Conservation (phyloP, 1,140 invertebrate genomes). For the Drosophila melanica region DNA sequence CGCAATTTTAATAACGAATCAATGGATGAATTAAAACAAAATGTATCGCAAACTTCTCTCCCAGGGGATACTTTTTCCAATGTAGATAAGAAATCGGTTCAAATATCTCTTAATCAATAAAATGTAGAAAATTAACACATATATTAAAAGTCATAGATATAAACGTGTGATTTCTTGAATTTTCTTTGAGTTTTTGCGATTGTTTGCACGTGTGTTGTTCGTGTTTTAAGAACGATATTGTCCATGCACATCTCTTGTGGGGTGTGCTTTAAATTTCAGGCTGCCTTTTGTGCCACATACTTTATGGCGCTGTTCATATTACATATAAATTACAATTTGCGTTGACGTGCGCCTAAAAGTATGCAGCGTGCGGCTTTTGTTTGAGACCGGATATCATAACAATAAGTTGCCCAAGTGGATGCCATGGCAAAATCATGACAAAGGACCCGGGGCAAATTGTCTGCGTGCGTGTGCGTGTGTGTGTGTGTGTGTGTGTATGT, state of each 20-base stretch:
- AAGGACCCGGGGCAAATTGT: constrained; percentile 23
- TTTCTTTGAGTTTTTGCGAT: too few species aligned
- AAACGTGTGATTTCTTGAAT: neutral
- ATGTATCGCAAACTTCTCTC: too few species aligned
- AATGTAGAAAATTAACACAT: too few species aligned
- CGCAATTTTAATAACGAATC: too few species aligned
- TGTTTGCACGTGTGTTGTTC: neutral
- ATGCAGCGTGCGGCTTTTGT: constrained; percentile 61
- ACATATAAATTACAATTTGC: constrained; percentile 78
- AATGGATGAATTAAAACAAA: too few species aligned
- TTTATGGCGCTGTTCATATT: constrained; percentile 74
- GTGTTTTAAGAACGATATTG: neutral
- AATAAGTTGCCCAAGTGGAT: constrained; percentile 67
- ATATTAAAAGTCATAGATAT: too few species aligned
- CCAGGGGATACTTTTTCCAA: too few species aligned
- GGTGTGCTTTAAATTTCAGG: constrained; percentile 62
- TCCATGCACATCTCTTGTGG: constrained; percentile 10
- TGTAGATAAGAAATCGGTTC: too few species aligned
- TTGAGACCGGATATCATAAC: constrained; percentile 72
- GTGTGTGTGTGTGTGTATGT: neutral
- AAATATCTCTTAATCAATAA: too few species aligned
- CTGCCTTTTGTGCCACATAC: constrained; percentile 54
- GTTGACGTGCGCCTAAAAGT: constrained; percentile 73
- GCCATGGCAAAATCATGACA: constrained; percentile 24
- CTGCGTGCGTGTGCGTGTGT: neutral